Evolutionary conservation across 2,888 invertebrate species (phyloP), one percentile per base, ranked within the genome.

Genomic region (Drosophila peninsularis): DNA sequence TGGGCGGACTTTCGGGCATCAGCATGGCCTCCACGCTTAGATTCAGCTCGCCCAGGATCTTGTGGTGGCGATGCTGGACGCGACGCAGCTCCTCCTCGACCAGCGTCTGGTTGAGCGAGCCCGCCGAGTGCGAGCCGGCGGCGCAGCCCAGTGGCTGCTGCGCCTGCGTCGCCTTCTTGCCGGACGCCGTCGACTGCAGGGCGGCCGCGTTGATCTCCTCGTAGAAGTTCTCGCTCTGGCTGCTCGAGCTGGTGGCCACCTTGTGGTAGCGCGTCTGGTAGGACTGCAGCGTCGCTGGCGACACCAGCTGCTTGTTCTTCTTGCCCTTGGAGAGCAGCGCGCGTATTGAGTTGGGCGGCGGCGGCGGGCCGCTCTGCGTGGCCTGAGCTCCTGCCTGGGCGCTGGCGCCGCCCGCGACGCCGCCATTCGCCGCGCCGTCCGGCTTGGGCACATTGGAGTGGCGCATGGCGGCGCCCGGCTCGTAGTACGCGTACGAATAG

Each of bases 21-120:
- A 97, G 93, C 97, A 97, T 97, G 49, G 96, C 97, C 93, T 97
- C 97, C 47, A 96, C 96, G 82, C 97, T 96, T 69, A 97, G 94
- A 93, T 97, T 97, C 67, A 97, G 93, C 92, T 97, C 97, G 47
- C 96, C 97, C 74, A 97, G 94, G 80, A 97, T 96, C 90, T 96
- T 94, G 84, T 95, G 95, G 92, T 97, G 97, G 62, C 96, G 94
- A 74, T 95, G 96, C 92, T 97, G 97, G 54, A 97, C 97, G 76
- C 96, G 94, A 56, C 96, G 94, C 60, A 97, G 95, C 92, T 97
- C 97, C 91, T 97, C 97, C 90, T 96, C 96, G 39, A 97, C 95
- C 63, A 96, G 94, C 85, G 95, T 95, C 90, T 95, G 94, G 89
- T 95, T 95, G 65, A 95, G 92, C 9, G 95, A 95, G 65, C 95